phyloP scores from a whole-genome alignment of 2,797 vertebrate genomes.

The Xenops minutus region DNA sequence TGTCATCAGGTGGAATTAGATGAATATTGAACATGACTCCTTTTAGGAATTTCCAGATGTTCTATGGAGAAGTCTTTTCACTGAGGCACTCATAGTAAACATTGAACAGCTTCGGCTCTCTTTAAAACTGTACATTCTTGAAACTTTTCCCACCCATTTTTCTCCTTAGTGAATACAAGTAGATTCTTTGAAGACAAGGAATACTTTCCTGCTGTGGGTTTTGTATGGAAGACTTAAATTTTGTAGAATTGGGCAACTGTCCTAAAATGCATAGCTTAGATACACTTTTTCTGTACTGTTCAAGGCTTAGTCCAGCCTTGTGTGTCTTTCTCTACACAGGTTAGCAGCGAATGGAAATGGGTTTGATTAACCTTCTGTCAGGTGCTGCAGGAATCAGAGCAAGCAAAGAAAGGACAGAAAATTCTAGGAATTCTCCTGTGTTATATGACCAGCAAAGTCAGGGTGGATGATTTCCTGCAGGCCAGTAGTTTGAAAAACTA shows the following conservation, averaged over 20 bases:
- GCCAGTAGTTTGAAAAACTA: neutral
- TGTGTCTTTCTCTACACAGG: neutral
- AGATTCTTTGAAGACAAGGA: neutral
- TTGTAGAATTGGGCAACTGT: neutral
- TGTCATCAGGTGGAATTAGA: neutral
- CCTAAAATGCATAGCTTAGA: neutral
- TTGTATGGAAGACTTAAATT: neutral
- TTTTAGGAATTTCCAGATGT: neutral
- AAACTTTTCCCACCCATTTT: neutral
- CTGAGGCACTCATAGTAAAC: neutral
- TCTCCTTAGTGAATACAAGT: neutral
- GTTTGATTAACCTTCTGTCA: slow-evolving; percentile 11
- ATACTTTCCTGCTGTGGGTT: neutral
- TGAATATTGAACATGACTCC: neutral
- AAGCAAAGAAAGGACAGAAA: neutral
- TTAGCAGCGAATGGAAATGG: neutral
- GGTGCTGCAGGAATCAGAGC: neutral
- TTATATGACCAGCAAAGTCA: neutral
- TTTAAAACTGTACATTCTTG: neutral
- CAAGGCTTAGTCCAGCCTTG: neutral
- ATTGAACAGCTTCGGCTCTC: neutral
- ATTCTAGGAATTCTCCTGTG: neutral
- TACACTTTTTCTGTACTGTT: neutral
- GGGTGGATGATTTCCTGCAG: neutral
- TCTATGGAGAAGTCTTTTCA: neutral